Conservation (phyloP, 2,888 invertebrate species). For the Drosophila diplacantha region DNA sequence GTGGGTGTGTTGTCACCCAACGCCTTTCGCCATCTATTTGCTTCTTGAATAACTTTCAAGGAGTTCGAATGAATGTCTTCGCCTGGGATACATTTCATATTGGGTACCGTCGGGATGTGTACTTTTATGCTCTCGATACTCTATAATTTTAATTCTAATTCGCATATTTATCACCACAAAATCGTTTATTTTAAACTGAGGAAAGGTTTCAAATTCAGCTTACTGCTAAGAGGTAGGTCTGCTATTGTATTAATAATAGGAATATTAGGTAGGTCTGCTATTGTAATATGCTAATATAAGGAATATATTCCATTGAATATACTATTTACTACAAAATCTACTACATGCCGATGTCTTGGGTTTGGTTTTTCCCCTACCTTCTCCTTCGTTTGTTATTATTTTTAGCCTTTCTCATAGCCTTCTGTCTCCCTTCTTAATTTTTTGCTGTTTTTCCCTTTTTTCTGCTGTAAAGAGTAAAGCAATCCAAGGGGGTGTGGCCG, state of each 20-base stretch:
- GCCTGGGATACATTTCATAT: neutral
- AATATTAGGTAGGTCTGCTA: neutral
- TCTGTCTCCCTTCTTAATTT: neutral
- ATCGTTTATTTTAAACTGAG: neutral
- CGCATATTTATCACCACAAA: neutral
- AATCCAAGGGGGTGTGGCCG: neutral
- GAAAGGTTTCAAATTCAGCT: conserved; percentile 1
- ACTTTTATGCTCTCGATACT: neutral
- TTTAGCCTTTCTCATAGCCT: conserved; percentile 12
- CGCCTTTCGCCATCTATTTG: conserved; percentile 9
- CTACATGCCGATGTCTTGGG: neutral
- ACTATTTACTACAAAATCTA: neutral
- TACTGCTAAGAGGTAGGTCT: neutral
- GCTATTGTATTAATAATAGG: neutral
- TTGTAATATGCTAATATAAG: neutral
- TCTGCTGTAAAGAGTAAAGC: neutral
- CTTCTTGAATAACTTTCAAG: conserved; percentile 3
- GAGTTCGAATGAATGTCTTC: neutral
- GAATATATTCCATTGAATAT: no score
- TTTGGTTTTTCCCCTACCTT: conserved; percentile 8
- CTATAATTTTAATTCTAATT: neutral
- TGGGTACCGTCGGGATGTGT: neutral
- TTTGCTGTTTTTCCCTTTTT: neutral
- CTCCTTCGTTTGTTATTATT: conserved; percentile 18
- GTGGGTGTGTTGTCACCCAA: neutral